Evolutionary conservation across 2,888 invertebrate genomes (phyloP), one percentile per base, ranked within the genome.

Genomic region (Cataglyphis livida): DNA sequence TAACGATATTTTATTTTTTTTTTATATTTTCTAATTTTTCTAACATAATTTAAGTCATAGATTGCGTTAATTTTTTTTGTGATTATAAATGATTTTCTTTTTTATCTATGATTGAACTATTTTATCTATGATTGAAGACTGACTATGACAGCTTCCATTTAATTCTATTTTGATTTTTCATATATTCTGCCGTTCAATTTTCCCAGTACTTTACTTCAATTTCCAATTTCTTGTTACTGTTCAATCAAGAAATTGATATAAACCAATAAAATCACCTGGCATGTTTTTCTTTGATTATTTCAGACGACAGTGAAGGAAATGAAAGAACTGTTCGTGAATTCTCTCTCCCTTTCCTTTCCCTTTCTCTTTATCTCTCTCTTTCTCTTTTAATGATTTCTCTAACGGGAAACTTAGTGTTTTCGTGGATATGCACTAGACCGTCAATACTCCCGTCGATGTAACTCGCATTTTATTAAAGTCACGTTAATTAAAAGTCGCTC

Each of bases 401-500:
- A 21, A n/a, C 32, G 41, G 21, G 18, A 41, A 41, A 57, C 28
- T 32, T 54, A 15, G 32, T 59, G 57, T 78, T 78, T 70, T 70
- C 51, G 41, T 68, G 28, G 41, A 9, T 18, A n/a, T 21, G 41
- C 57, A 28, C 48, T 65, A 25, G 32, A 78, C 28, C 21, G 54
- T 70, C 28, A 44, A 78, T 66, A 54, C 66, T 54, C 38, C 41
- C 57, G 71, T 44, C 71, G 15, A 70, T 70, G 28, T 70, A 78
- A 70, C 12, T 48, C 18, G 70, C 41, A 32, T 51, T 78, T 78
- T 70, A 78, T 78, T 70, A 78, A 78, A 70, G 78, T 78, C 70
- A 78, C 59, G 75, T 61, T 85, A 85, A 85, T 85, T 85, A 85
- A 84, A 81, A 81, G 28, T 74, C 61, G 35, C 35, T 32, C 35